Conservation (phyloP, 30 jellyfish, hydroid and myxozoan genomes). For the Chrysaora quinquecirrha region DNA sequence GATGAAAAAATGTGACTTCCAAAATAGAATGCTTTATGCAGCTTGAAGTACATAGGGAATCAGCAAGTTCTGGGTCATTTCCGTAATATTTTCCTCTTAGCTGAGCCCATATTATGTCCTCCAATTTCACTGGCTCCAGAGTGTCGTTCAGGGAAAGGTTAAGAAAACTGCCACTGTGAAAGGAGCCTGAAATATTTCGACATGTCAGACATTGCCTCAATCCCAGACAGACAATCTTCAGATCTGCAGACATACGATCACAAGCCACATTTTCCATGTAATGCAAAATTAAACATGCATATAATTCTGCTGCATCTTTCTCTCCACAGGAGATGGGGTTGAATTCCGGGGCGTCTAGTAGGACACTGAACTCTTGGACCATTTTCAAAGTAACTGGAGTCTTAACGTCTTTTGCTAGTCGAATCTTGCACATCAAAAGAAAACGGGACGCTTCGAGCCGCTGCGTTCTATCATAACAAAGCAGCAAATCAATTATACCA, state of each 20-base stretch:
- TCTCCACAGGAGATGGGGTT: neutral
- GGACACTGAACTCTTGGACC: neutral
- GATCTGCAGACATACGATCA: neutral
- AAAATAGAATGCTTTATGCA: neutral
- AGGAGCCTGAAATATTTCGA: neutral
- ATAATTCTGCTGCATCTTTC: neutral
- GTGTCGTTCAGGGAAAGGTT: too few species aligned
- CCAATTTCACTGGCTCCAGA: neutral
- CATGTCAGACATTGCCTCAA: neutral
- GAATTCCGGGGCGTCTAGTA: neutral
- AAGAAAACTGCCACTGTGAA: neutral
- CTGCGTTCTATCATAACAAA: neutral
- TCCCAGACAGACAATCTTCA: neutral
- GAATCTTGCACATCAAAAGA: neutral
- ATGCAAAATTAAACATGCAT: neutral
- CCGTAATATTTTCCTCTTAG: neutral
- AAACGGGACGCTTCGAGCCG: neutral
- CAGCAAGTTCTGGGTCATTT: neutral
- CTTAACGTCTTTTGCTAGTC: neutral
- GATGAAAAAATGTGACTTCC: neutral
- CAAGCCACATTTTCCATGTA: neutral
- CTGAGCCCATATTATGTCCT: neutral
- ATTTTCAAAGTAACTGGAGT: neutral
- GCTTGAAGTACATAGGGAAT: neutral
- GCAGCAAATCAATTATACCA: neutral